Percentiles rank a stretch among this genome's conserved stretches.
Conservation (phyloP, 2,113 vertebrate species). For the Passerina amoena region DNA sequence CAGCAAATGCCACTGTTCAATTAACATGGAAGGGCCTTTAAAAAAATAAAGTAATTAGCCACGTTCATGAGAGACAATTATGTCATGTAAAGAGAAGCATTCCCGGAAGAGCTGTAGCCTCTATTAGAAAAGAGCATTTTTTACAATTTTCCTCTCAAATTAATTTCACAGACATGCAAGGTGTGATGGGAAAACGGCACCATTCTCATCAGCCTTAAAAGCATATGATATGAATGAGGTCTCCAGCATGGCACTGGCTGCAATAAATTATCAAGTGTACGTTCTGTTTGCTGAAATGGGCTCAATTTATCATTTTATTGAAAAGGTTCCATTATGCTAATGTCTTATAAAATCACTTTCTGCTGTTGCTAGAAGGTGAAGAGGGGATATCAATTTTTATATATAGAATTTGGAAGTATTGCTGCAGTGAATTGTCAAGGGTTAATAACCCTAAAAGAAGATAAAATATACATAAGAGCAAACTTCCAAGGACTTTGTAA, state of each 20-base stretch:
- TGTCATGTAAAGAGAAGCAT: constrained; percentile 49
- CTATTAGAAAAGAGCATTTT: constrained; percentile 33
- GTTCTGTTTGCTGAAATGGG: constrained; percentile 77
- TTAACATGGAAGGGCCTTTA: constrained; percentile 45
- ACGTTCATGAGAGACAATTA: constrained; percentile 54
- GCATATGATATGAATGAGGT: constrained; percentile 65
- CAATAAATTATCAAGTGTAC: constrained; percentile 77
- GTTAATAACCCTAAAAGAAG: constrained; percentile 56
- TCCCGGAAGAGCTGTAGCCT: constrained; percentile 47
- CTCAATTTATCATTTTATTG: constrained; percentile 82
- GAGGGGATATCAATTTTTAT: constrained; percentile 65
- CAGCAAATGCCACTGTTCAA: constrained; percentile 36
- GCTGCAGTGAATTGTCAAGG: constrained; percentile 40
- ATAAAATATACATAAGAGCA: neutral
- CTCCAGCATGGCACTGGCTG: constrained; percentile 41
- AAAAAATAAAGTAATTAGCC: constrained; percentile 59
- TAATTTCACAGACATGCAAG: neutral
- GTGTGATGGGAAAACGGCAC: neutral
- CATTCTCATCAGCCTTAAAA: constrained; percentile 78
- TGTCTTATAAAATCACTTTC: constrained; percentile 73
- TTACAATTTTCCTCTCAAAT: constrained; percentile 25
- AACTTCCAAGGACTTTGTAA: constrained; percentile 55
- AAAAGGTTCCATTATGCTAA: constrained; percentile 86
- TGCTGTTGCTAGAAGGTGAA: constrained; percentile 70
- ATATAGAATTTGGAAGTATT: constrained; percentile 26